Conservation (phyloP, 2,113 vertebrate species). For the Aramus guarauna region DNA sequence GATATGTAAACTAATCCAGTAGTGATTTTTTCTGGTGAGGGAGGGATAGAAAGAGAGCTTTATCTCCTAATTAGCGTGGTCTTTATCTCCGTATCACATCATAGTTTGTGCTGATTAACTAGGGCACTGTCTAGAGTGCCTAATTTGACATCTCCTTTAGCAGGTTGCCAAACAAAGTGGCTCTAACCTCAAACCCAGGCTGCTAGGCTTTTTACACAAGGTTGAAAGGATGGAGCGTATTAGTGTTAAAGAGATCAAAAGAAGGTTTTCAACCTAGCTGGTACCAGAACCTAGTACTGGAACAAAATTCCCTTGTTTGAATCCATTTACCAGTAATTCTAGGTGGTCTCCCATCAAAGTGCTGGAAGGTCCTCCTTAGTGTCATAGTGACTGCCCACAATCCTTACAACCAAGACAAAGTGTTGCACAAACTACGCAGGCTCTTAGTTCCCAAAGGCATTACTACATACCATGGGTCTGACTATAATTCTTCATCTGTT, state of each 20-base stretch:
- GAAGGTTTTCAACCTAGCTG: background rate
- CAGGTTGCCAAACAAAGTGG: background rate
- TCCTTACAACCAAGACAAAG: conserved; percentile 35
- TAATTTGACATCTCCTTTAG: background rate
- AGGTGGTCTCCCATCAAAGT: conserved; percentile 40
- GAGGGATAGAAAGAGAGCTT: background rate
- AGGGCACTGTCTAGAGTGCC: background rate
- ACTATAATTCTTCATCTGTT: conserved; percentile 29
- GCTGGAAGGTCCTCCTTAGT: background rate
- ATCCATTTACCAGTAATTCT: conserved; percentile 25
- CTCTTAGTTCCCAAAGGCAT: conserved; percentile 10
- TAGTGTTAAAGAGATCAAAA: background rate
- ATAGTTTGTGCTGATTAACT: background rate
- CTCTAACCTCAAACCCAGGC: background rate
- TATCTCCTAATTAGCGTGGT: background rate
- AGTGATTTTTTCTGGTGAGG: background rate
- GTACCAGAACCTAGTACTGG: background rate
- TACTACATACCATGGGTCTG: conserved; percentile 20
- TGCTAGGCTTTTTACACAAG: background rate
- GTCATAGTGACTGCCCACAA: background rate
- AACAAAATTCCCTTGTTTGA: background rate
- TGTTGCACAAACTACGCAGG: conserved; percentile 14
- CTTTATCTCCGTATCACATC: background rate
- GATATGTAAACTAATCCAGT: background rate
- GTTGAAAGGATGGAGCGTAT: background rate